Conservation (phyloP, 2,797 vertebrate genomes). For the Synanceia verrucosa region DNA sequence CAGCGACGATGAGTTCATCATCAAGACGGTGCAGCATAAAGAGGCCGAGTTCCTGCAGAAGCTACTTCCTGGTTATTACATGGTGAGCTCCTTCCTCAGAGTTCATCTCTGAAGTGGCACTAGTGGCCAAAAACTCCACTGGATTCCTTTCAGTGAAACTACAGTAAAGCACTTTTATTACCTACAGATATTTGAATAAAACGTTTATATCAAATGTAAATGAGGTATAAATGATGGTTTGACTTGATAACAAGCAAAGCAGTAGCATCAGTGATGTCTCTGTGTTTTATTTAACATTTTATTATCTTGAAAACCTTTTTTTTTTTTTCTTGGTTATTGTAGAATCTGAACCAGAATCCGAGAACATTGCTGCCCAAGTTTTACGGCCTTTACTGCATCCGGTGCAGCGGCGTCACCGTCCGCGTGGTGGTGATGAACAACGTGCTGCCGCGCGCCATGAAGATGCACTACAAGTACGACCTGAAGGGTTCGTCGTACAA, state of each 20-base stretch:
- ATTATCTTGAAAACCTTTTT: background rate
- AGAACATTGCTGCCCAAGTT: slow-evolving; percentile 96
- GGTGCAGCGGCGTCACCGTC: slow-evolving; percentile 89
- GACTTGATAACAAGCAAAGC: background rate
- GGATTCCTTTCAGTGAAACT: too few species aligned
- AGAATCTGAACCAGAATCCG: slow-evolving; percentile 98
- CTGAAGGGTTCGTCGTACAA: slow-evolving; percentile 96
- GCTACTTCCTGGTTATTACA: slow-evolving; percentile 96
- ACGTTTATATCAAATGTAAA: too few species aligned
- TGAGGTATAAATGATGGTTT: too few species aligned
- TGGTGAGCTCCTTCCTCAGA: slow-evolving; percentile 82
- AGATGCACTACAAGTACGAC: slow-evolving; percentile 96
- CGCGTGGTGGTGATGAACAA: slow-evolving; percentile 98
- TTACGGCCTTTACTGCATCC: slow-evolving; percentile 97
- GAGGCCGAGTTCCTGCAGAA: slow-evolving; percentile 98
- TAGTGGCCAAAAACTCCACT: too few species aligned
- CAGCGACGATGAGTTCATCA: slow-evolving; percentile 97
- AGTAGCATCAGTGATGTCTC: too few species aligned
- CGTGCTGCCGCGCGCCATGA: slow-evolving; percentile 89
- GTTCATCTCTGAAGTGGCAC: too few species aligned
- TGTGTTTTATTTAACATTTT: background rate
- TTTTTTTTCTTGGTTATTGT: slow-evolving; percentile 4
- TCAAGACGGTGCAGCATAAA: slow-evolving; percentile 97
- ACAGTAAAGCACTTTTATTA: too few species aligned
- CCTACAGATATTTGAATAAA: background rate